Evolutionary conservation across 2,797 vertebrate species (phyloP).

Genomic region (Myotis vivesi): DNA sequence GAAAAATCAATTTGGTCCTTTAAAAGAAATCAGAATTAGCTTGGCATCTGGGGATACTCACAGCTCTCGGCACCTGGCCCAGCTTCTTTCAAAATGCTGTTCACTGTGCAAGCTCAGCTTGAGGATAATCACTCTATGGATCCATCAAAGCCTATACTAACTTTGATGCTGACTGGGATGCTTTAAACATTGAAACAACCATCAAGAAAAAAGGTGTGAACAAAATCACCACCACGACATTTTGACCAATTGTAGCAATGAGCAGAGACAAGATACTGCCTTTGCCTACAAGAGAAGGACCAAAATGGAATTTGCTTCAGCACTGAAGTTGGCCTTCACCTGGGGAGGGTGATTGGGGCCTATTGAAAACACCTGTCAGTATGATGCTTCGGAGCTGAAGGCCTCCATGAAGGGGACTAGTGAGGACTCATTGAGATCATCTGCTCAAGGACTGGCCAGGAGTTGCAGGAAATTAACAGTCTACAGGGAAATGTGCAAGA

Average conservation of each 20-base stretch:
- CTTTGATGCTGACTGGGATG: slow-evolving; percentile 93
- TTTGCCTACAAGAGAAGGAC: neutral
- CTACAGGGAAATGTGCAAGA: slow-evolving; percentile 94
- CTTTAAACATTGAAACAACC: slow-evolving; percentile 92
- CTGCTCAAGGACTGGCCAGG: slow-evolving; percentile 93
- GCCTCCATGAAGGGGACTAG: slow-evolving; percentile 95
- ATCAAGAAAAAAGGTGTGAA: slow-evolving; percentile 94
- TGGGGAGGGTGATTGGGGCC: slow-evolving; percentile 91
- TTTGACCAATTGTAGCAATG: neutral
- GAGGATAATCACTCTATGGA: slow-evolving; percentile 79
- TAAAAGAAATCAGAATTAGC: neutral
- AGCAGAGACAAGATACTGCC: neutral
- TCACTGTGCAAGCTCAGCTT: slow-evolving; percentile 89
- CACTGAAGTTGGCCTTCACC: slow-evolving; percentile 92
- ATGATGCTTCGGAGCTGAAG: slow-evolving; percentile 91
- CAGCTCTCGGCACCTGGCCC: neutral
- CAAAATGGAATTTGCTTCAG: slow-evolving; percentile 78
- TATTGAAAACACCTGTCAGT: slow-evolving; percentile 95
- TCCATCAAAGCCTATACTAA: slow-evolving; percentile 85
- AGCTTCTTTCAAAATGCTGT: slow-evolving; percentile 88
- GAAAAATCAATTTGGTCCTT: neutral
- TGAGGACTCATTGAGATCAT: slow-evolving; percentile 95
- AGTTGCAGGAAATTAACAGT: slow-evolving; percentile 91
- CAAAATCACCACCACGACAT: neutral
- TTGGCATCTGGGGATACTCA: neutral